phyloP scores from a whole-genome alignment of 2,888 invertebrate genomes.

The Heliconius ismenius region DNA sequence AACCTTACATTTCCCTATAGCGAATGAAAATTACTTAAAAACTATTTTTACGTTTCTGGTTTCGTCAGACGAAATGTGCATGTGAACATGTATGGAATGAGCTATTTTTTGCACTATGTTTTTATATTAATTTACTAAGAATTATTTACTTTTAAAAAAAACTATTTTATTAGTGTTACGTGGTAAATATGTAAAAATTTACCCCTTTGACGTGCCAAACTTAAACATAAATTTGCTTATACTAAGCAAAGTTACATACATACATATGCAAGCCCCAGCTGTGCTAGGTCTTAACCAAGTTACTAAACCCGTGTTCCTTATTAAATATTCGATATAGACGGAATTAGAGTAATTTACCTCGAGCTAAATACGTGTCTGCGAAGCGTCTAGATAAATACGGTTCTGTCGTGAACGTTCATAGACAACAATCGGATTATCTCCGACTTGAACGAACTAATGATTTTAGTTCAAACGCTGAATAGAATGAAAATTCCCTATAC shows the following conservation, averaged over 20 bases:
- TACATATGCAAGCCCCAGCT: background rate
- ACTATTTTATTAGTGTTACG: too few relatives aligned
- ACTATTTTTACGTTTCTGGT: too few relatives aligned
- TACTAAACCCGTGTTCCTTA: conserved; percentile 9
- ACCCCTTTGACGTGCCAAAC: background rate
- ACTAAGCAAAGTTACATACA: background rate
- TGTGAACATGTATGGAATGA: too few relatives aligned
- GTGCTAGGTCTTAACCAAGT: conserved; percentile 9
- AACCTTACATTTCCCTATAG: too few relatives aligned
- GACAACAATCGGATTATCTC: conserved; percentile 55
- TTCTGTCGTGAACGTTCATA: conserved; percentile 35
- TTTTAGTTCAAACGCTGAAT: conserved; percentile 50
- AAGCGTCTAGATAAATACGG: conserved; percentile 33
- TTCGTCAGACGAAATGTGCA: too few relatives aligned
- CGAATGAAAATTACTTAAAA: too few relatives aligned
- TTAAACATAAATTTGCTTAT: background rate
- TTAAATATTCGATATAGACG: conserved; percentile 25
- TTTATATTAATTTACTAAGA: too few relatives aligned
- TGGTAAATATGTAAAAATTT: background rate
- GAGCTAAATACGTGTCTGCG: conserved; percentile 28
- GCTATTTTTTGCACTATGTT: too few relatives aligned
- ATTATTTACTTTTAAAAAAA: too few relatives aligned
- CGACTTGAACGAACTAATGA: conserved; percentile 50
- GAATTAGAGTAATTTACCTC: conserved; percentile 28
- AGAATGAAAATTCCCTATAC: conserved; percentile 26